Evolutionary conservation across 2,113 vertebrate genomes (phyloP).

Genomic region (Megaleporinus macrocephalus): DNA sequence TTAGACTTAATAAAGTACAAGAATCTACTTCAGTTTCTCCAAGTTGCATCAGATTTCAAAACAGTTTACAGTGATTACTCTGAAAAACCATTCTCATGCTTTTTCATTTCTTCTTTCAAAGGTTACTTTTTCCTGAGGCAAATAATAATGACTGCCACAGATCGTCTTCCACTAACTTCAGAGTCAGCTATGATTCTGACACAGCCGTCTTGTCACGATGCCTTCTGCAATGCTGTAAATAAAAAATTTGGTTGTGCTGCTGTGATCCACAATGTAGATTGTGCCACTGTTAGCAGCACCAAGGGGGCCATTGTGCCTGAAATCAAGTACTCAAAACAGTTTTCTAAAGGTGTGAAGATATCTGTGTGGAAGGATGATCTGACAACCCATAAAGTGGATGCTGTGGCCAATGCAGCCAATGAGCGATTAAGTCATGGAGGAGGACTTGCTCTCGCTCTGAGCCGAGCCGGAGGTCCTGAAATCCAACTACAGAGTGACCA

Average conservation of each 20-base stretch:
- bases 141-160: slow-evolving; percentile 43
- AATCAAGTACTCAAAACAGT: slow-evolving; percentile 65
- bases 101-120: background rate
- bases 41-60: background rate
- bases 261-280: slow-evolving; percentile 50
- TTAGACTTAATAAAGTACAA: too few species aligned
- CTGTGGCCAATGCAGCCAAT: slow-evolving; percentile 91
- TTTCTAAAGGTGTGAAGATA: slow-evolving; percentile 63
- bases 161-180: background rate
- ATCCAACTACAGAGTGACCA: slow-evolving; percentile 68
- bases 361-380: slow-evolving; percentile 88
- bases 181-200: slow-evolving; percentile 58
- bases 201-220: slow-evolving; percentile 42
- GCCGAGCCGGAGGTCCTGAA: slow-evolving; percentile 74
- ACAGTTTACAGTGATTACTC: background rate
- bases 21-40: background rate
- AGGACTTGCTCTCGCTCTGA: slow-evolving; percentile 83
- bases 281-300: background rate
- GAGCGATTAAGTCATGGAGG: slow-evolving; percentile 63
- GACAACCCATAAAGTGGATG: slow-evolving; percentile 72
- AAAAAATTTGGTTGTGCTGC: slow-evolving; percentile 78
- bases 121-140: background rate
- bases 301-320: accelerated
- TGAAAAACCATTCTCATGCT: background rate
- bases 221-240: slow-evolving; percentile 67